Evolutionary conservation across 2,113 vertebrate genomes (phyloP).

Genomic region (Carassius carassius): DNA sequence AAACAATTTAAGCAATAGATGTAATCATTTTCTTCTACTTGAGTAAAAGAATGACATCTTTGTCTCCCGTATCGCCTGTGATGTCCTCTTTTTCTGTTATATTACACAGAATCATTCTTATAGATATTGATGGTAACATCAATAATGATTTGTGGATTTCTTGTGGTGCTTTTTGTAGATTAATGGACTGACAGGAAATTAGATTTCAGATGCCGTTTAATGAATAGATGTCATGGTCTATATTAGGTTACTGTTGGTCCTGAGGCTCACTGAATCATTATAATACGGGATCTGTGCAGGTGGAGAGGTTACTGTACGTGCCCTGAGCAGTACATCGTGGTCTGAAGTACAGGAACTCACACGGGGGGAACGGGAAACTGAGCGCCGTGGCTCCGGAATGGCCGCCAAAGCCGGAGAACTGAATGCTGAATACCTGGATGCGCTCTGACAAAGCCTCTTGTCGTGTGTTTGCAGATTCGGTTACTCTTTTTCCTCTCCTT

Average conservation of each 20-base stretch:
- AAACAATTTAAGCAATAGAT: too few relatives aligned
- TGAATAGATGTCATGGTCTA: neutral
- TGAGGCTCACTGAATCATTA: neutral
- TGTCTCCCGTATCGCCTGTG: neutral
- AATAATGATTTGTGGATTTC: slow-evolving; percentile 5
- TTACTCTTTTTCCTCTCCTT: slow-evolving; percentile 52
- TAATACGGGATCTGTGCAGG: slow-evolving; percentile 24
- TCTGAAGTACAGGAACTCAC: slow-evolving; percentile 1
- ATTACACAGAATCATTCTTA: neutral
- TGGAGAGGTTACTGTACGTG: slow-evolving; percentile 34
- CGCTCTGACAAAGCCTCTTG: slow-evolving; percentile 51
- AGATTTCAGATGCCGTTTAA: slow-evolving; percentile 1
- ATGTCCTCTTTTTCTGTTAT: neutral
- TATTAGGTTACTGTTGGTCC: slow-evolving; percentile 20
- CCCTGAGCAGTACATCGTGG: neutral
- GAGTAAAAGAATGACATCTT: neutral
- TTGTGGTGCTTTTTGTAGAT: slow-evolving; percentile 18
- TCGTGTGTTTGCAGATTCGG: slow-evolving; percentile 53
- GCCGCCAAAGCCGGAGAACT: neutral
- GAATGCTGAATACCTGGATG: slow-evolving; percentile 53
- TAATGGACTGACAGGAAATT: slow-evolving; percentile 12
- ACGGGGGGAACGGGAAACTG: slow-evolving; percentile 10
- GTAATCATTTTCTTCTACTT: too few relatives aligned
- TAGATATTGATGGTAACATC: neutral
- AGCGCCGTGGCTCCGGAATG: slow-evolving; percentile 17